Conservation (phyloP, 2,113 vertebrate species). For the Vulpes ferrilata region DNA sequence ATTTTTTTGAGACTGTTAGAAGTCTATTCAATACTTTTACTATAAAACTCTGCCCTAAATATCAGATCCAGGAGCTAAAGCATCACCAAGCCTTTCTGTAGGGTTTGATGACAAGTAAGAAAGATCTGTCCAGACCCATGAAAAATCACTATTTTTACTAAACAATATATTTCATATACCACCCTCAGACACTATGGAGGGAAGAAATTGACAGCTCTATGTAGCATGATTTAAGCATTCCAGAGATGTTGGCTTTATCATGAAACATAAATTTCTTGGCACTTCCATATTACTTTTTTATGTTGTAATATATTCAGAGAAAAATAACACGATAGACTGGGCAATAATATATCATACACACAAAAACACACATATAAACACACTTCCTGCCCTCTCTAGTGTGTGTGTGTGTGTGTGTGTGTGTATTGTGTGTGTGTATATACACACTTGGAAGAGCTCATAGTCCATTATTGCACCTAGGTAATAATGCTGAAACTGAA, state of each 20-base stretch:
- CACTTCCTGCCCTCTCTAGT: neutral
- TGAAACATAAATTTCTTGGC: conserved; percentile 26
- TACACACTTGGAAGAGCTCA: conserved; percentile 34
- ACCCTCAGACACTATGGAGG: neutral
- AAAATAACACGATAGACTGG: conserved; percentile 29
- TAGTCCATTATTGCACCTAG: neutral
- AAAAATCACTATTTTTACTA: conserved; percentile 42
- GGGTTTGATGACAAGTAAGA: neutral
- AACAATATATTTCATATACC: neutral
- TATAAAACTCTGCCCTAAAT: neutral
- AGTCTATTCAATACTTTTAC: neutral
- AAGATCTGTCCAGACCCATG: neutral
- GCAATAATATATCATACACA: conserved; percentile 36
- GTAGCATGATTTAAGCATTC: neutral
- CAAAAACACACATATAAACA: neutral
- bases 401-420: conserved; percentile 16
- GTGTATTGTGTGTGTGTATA: too few species aligned
- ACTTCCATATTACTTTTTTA: conserved; percentile 45
- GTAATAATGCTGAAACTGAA: neutral
- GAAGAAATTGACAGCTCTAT: neutral
- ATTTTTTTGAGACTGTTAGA: neutral
- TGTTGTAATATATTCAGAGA: conserved; percentile 20
- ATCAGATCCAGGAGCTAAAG: conserved; percentile 15
- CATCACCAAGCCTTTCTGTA: neutral
- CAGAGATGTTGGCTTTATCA: neutral